A percentile compares a stretch with the other conserved stretches of the same genome.
phyloP scores from a whole-genome alignment of 2,888 invertebrate genomes.

The Hydraecia micacea region DNA sequence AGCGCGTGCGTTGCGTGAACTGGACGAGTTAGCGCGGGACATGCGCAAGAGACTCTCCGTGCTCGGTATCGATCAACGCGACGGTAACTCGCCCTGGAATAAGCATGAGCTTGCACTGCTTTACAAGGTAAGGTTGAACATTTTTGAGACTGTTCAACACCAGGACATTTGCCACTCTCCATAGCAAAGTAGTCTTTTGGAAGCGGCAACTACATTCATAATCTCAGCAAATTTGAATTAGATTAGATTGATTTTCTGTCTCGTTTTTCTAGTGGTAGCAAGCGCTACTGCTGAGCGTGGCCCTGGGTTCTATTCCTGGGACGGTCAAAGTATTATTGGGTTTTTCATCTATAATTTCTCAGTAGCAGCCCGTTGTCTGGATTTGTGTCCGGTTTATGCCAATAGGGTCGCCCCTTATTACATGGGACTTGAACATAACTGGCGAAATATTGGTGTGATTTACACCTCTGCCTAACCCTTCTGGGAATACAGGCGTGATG shows the following conservation, averaged over 20 bases:
- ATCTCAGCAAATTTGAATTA: not conserved
- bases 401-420: not conserved
- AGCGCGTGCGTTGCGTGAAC: slow-evolving; percentile 93
- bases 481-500: not conserved
- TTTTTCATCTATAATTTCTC: not conserved
- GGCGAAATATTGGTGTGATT: not conserved
- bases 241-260: not conserved
- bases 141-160: too few species aligned
- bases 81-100: slow-evolving; percentile 80
- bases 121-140: slow-evolving; percentile 80
- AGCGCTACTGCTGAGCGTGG: not conserved
- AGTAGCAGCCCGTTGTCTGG: not conserved
- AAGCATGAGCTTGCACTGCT: slow-evolving; percentile 78
- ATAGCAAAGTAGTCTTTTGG: not conserved
- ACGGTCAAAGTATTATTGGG: not conserved
- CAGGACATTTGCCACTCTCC: not conserved
- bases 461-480: not conserved
- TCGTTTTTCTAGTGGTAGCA: not conserved
- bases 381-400: not conserved
- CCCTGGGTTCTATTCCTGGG: not conserved
- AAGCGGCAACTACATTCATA: not conserved
- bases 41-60: slow-evolving; percentile 91
- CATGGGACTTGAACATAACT: not conserved
- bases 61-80: slow-evolving; percentile 91
- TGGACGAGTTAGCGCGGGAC: slow-evolving; percentile 93